Evolutionary conservation across 1,140 invertebrate genomes (phyloP).

Genomic region (Archegozetes longisetosus): DNA sequence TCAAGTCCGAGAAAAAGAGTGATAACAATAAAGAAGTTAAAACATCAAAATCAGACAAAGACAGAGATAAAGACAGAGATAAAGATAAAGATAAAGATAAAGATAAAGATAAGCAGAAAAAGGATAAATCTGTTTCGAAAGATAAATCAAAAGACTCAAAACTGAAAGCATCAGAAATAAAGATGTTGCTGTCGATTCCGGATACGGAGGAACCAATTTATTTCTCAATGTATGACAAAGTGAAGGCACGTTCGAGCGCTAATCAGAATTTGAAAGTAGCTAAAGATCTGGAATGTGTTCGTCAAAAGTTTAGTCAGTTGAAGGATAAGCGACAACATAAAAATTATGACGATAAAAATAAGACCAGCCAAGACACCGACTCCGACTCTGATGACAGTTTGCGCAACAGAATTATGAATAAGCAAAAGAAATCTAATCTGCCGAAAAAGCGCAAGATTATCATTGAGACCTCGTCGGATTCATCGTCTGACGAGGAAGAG

Average conservation of each 20-base stretch:
- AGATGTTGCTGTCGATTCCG: conserved; percentile 36
- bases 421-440: conserved; percentile 8
- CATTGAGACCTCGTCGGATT: conserved; percentile 14
- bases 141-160: conserved; percentile 7
- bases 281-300: conserved; percentile 64
- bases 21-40: neutral
- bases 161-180: conserved; percentile 18
- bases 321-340: conserved; percentile 46
- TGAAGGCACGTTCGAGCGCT: conserved; percentile 70
- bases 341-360: conserved; percentile 20
- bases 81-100: conserved; percentile 25
- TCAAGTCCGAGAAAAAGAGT: conserved; percentile 4
- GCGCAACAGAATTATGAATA: conserved; percentile 13
- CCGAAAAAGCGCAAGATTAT: conserved; percentile 23
- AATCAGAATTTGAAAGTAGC: conserved; percentile 53
- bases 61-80: conserved; percentile 25
- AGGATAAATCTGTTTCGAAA: conserved; percentile 25
- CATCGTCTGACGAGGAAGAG: conserved; percentile 8
- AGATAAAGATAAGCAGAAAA: conserved; percentile 20
- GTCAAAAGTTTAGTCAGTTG: conserved; percentile 71
- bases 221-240: conserved; percentile 96
- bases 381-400: conserved; percentile 20
- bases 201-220: conserved; percentile 64
- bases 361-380: conserved; percentile 17
- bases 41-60: conserved; percentile 22